phyloP scores from a whole-genome alignment of 2,888 invertebrate species.

The Epinotia ramella region DNA sequence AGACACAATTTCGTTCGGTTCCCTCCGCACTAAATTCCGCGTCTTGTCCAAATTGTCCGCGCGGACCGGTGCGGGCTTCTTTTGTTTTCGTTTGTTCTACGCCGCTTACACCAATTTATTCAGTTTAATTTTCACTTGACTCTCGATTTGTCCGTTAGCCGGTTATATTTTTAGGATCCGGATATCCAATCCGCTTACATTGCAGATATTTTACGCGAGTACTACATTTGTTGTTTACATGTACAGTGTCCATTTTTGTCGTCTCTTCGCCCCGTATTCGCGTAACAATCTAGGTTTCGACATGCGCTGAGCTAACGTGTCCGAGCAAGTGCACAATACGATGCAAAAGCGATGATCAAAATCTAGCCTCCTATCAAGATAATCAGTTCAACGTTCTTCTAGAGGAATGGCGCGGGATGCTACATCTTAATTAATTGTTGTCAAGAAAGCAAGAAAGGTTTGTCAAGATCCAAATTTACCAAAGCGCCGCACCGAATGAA shows the following conservation, averaged over 20 bases:
- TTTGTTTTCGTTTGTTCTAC: conserved; percentile 35
- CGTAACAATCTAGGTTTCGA: not conserved
- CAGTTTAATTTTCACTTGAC: conserved; percentile 41
- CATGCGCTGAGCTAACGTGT: not conserved
- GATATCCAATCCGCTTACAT: not conserved
- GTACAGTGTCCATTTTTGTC: not conserved
- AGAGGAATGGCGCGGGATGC: not conserved
- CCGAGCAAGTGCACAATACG: not conserved
- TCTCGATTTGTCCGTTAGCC: not conserved
- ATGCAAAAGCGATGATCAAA: not conserved
- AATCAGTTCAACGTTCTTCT: not conserved
- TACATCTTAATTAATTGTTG: too few species aligned
- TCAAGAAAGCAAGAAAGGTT: too few species aligned
- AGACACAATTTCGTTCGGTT: conserved; percentile 61
- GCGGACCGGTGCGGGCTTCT: conserved; percentile 16
- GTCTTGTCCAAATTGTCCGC: conserved; percentile 43
- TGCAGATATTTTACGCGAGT: too few species aligned
- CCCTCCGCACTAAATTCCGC: conserved; percentile 42
- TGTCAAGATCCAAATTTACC: too few species aligned
- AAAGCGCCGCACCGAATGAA: too few species aligned
- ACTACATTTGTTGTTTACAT: too few species aligned
- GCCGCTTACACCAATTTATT: conserved; percentile 37
- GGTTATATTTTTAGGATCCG: not conserved
- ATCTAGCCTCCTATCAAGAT: not conserved
- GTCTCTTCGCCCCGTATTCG: not conserved